Percentiles rank a stretch among this genome's conserved stretches.
These are phyloP conservation scores for Hyposoter didymator DNA, from an alignment of 2,888 invertebrate genomes.

Conservation along the genomic window DNA sequence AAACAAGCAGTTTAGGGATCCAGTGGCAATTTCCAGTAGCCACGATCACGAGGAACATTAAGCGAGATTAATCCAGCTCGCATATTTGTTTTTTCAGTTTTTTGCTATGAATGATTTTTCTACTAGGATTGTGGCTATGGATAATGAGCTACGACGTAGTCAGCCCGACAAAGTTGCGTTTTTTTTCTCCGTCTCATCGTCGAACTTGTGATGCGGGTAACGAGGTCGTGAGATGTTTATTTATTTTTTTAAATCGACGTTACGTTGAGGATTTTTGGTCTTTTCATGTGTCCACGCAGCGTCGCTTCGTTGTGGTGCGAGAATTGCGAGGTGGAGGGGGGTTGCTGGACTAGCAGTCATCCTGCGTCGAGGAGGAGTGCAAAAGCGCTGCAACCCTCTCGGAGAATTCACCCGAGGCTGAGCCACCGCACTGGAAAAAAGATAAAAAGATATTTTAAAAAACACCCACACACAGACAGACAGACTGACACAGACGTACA, in stretches of 20 bases:
- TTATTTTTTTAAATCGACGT: constrained; percentile 18
- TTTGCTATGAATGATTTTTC: constrained; percentile 8
- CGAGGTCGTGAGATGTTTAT: background rate
- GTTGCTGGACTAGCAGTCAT: constrained; percentile 78
- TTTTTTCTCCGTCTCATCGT: constrained; percentile 21
- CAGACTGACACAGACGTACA: background rate
- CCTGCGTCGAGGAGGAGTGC: constrained; percentile 78
- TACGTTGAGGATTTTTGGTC: constrained; percentile 28
- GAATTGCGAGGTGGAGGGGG: constrained; percentile 5
- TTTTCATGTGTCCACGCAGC: constrained; percentile 32
- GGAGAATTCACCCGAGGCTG: constrained; percentile 76
- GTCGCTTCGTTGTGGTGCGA: background rate
- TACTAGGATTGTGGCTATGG: constrained; percentile 19
- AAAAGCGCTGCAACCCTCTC: constrained; percentile 80
- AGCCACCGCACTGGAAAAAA: constrained; percentile 76
- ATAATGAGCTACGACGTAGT: constrained; percentile 9
- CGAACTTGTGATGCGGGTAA: constrained; percentile 34
- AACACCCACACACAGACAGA: background rate
- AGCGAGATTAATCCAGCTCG: constrained; percentile 28
- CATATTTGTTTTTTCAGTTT: constrained; percentile 3
- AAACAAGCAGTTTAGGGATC: constrained; percentile 1
- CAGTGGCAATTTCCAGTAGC: constrained; percentile 28
- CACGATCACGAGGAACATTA: constrained; percentile 31
- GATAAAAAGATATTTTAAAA: background rate
- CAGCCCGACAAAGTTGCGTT: background rate